phyloP scores from a whole-genome alignment of 2,797 vertebrate species.

The Lerista edwardsae region DNA sequence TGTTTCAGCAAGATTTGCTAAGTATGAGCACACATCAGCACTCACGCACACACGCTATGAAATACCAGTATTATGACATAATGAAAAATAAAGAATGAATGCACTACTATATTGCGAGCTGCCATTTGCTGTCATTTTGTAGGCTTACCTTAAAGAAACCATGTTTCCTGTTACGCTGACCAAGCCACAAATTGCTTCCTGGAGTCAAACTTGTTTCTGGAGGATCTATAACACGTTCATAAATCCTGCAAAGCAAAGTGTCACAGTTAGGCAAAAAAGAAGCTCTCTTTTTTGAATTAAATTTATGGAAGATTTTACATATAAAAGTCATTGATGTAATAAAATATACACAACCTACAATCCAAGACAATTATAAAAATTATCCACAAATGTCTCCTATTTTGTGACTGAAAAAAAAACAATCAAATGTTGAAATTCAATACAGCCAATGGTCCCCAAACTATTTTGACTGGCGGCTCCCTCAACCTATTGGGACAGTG shows the following conservation, averaged over 20 bases:
- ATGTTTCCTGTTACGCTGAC: constrained; percentile 93
- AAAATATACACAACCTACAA: constrained; percentile 15
- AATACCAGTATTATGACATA: not conserved
- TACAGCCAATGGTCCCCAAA: too few relatives aligned
- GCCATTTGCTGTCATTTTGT: not conserved
- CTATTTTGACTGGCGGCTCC: too few relatives aligned
- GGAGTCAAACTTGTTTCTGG: constrained; percentile 88
- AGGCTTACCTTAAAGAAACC: constrained; percentile 94
- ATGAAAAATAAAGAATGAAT: not conserved
- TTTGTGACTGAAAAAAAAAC: not conserved
- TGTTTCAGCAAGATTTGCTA: not conserved
- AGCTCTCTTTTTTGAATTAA: not conserved
- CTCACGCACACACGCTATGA: not conserved
- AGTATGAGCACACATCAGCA: not conserved
- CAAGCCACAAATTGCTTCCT: constrained; percentile 91
- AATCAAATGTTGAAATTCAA: not conserved
- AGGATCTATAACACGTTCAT: constrained; percentile 91
- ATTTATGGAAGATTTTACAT: constrained; percentile 21
- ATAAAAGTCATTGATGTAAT: not conserved
- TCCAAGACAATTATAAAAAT: not conserved
- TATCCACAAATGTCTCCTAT: not conserved
- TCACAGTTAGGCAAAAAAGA: constrained; percentile 29
- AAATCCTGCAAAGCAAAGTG: constrained; percentile 85
- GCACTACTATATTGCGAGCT: not conserved
- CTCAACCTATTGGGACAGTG: too few relatives aligned